A percentile compares a stretch with the other conserved stretches of the same genome.
These are phyloP conservation scores for Odontophorus gujanensis DNA, from an alignment of 2,113 vertebrate genomes.

Conservation along the genomic window DNA sequence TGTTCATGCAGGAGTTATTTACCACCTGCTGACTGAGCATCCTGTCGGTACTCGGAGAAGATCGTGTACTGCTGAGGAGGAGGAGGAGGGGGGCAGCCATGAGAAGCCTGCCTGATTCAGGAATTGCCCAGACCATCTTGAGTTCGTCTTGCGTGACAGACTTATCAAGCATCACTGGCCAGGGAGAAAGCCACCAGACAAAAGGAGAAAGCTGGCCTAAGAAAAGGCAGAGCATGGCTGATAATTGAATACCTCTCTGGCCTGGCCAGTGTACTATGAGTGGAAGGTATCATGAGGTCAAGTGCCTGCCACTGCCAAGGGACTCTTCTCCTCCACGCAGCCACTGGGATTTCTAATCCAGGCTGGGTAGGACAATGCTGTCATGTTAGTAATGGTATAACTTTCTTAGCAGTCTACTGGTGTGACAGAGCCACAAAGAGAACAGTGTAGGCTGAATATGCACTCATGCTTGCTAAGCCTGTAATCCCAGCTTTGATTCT, in stretches of 20 bases:
- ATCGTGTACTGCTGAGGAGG: background rate
- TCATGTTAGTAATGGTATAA: slow-evolving; percentile 70
- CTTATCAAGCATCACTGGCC: slow-evolving; percentile 59
- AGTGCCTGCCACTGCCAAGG: slow-evolving; percentile 46
- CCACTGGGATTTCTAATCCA: slow-evolving; percentile 62
- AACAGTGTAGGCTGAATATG: slow-evolving; percentile 68
- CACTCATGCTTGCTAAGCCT: slow-evolving; percentile 64
- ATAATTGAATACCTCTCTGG: slow-evolving; percentile 50
- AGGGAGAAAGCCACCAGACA: slow-evolving; percentile 50
- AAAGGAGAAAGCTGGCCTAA: slow-evolving; percentile 28
- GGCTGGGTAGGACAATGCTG: slow-evolving; percentile 64
- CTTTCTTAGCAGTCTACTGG: slow-evolving; percentile 61
- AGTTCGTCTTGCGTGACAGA: slow-evolving; percentile 49
- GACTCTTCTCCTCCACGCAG: slow-evolving; percentile 19
- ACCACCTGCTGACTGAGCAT: background rate
- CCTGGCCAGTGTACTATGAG: background rate
- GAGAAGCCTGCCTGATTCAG: slow-evolving; percentile 28
- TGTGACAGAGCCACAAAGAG: slow-evolving; percentile 69
- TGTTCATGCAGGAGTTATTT: background rate
- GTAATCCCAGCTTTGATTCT: slow-evolving; percentile 69
- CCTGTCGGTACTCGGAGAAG: background rate
- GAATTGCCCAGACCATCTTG: slow-evolving; percentile 50
- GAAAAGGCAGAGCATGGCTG: slow-evolving; percentile 35
- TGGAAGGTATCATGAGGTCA: slow-evolving; percentile 31
- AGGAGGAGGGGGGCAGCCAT: background rate